Base-by-base conservation (phyloP, 2,888 invertebrate species). In the Andricus quercusramuli region DNA sequence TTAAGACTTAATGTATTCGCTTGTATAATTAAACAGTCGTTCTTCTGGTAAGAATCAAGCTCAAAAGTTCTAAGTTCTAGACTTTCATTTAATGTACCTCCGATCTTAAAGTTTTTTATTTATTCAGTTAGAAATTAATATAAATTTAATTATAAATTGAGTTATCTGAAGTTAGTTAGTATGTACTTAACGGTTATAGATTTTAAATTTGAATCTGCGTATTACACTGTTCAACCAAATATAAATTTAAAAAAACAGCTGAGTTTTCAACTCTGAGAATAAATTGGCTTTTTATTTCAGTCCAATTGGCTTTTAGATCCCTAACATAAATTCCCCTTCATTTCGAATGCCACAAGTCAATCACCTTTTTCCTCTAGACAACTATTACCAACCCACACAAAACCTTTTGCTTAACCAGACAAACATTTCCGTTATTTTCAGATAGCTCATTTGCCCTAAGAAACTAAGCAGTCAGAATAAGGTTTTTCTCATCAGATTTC, bases 1-100 rank as follows among this genome's bases (percentile, higher is more conserved):
- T 70, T 70, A 51, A 70, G 70, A 70, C 70, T 70, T 70, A 70
- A 70, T 51, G 47, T 70, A 70, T 70, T 70, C 51, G 70, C 51
- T 70, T 70, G 70, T 70, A 70, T 70, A 70, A 70, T 70, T 29
- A 47, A 70, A 51, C 51, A 70, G n/a, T n/a, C 56, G 20, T 51
- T 20, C 20, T 32, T 44, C 29, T n/a, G 29, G 29, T 70, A 56
- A 70, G 51, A 70, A 70, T 70, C 47, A 6, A 70, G 29, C 51
- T 25, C 17, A 47, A 29, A 25, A 70, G 56, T 56, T 56, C 9
- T 56, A 56, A n/a, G 9, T 56, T 56, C n/a, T 56, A 56, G 56
- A 56, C 11, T n/a, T 56, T 56, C n/a, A 1, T 56, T n/a, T 11
- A n/a, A 56, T 56, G 20, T 20, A 51, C 20, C 6, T 51, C 8